Percentiles rank a stretch among this genome's conserved stretches.
Conservation (phyloP, 2,113 vertebrate genomes). For the Cynocephalus volans region DNA sequence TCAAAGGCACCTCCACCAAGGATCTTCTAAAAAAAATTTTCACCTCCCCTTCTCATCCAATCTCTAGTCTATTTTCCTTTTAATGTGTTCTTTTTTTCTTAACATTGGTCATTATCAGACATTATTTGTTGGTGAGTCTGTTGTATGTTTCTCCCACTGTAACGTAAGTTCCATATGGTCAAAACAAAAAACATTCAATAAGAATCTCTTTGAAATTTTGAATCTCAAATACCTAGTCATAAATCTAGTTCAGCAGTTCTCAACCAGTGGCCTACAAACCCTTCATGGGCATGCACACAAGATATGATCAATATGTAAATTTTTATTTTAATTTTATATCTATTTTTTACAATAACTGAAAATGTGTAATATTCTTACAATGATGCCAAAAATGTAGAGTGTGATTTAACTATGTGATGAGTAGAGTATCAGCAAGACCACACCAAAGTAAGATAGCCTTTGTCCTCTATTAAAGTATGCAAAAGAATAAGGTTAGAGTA, state of each 20-base stretch:
- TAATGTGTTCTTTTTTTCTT: not conserved
- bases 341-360: conserved; percentile 22
- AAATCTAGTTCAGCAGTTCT: not conserved
- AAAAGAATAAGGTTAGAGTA: not conserved
- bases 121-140: not conserved
- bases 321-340: not conserved
- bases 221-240: not conserved
- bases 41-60: not conserved
- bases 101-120: not conserved
- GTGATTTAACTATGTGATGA: not conserved
- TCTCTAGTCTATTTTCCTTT: not conserved
- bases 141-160: not conserved
- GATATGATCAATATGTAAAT: not conserved
- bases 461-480: not conserved
- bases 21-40: not conserved
- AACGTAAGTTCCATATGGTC: not conserved
- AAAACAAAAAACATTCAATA: not conserved
- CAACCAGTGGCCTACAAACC: not conserved
- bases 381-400: not conserved
- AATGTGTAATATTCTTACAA: not conserved
- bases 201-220: not conserved
- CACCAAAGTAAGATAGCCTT: not conserved
- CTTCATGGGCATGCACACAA: not conserved
- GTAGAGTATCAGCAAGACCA: not conserved
- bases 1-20: not conserved